Conservation (phyloP, 2,113 vertebrate species). For the Forbesichthys agassizii region DNA sequence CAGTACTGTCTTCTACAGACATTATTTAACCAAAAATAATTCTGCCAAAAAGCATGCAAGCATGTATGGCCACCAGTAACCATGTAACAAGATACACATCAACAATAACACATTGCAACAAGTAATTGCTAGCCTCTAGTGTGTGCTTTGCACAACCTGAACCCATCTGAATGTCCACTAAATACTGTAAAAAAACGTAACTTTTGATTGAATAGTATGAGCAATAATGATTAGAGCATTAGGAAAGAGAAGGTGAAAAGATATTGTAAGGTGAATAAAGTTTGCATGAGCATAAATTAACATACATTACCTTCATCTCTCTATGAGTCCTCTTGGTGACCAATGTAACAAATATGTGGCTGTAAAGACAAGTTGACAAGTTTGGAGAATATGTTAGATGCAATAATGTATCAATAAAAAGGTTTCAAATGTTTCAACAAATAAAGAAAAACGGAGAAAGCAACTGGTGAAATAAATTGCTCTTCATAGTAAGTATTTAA, state of each 20-base stretch:
- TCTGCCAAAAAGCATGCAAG: background rate
- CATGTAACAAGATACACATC: conserved; percentile 36
- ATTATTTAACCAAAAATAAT: background rate
- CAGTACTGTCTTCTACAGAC: no score
- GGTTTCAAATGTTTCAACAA: background rate
- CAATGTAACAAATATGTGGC: conserved; percentile 57
- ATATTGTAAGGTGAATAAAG: background rate
- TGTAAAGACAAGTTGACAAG: conserved; percentile 54
- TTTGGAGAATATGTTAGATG: background rate
- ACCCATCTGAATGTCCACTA: background rate
- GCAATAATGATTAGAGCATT: no score
- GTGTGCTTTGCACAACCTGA: background rate
- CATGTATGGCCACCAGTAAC: conserved; percentile 7
- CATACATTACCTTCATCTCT: conserved; percentile 79
- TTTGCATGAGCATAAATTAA: conserved; percentile 5
- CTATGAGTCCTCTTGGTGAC: conserved; percentile 65
- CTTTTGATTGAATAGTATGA: conserved; percentile 7
- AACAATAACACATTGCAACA: background rate
- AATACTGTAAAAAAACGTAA: conserved; percentile 8
- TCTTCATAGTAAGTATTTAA: conserved; percentile 4
- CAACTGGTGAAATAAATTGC: conserved; percentile 71
- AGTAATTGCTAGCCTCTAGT: no score
- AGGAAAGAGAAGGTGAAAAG: no score
- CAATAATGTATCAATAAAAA: background rate
- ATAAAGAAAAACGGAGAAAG: conserved; percentile 12